phyloP scores from a whole-genome alignment of 2,113 vertebrate species.

The Oncorhynchus clarkii region DNA sequence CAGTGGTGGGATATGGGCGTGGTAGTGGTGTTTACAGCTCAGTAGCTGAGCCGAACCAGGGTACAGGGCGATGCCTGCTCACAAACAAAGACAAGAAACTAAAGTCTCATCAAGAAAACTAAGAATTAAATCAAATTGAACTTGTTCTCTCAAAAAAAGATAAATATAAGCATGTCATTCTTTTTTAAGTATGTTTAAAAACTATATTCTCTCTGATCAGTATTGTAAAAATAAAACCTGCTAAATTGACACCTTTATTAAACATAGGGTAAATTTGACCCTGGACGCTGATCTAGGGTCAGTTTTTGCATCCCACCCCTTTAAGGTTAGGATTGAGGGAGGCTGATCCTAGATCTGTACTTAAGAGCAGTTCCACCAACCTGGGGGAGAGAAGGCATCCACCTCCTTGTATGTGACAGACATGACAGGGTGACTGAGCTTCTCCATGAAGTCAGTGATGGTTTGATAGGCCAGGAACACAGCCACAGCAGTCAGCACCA shows the following conservation, averaged over 20 bases:
- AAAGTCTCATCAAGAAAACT: background rate
- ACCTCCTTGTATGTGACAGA: constrained; percentile 96
- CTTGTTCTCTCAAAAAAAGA: background rate
- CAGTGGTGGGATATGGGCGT: constrained; percentile 84
- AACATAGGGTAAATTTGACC: no score
- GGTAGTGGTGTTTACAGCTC: constrained; percentile 88
- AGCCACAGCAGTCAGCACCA: constrained; percentile 88
- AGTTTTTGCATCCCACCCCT: no score
- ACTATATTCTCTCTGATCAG: no score
- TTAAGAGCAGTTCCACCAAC: constrained; percentile 61
- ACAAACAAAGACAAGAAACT: constrained; percentile 1
- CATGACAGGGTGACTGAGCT: constrained; percentile 93
- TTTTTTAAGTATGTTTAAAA: no score
- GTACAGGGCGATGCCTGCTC: constrained; percentile 89
- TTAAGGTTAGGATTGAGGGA: no score
- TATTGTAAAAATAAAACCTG: no score
- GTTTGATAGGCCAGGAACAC: constrained; percentile 96
- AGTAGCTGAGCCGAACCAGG: constrained; percentile 85
- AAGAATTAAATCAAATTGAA: background rate
- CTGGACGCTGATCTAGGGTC: no score
- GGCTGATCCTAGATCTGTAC: no score
- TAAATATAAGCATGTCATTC: no score
- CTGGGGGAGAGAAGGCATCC: constrained; percentile 84
- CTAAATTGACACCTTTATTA: no score
- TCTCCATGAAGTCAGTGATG: constrained; percentile 89